Percentiles rank a stretch among this genome's conserved stretches.
Conservation (phyloP, 2,113 vertebrate genomes). For the Procavia capensis region DNA sequence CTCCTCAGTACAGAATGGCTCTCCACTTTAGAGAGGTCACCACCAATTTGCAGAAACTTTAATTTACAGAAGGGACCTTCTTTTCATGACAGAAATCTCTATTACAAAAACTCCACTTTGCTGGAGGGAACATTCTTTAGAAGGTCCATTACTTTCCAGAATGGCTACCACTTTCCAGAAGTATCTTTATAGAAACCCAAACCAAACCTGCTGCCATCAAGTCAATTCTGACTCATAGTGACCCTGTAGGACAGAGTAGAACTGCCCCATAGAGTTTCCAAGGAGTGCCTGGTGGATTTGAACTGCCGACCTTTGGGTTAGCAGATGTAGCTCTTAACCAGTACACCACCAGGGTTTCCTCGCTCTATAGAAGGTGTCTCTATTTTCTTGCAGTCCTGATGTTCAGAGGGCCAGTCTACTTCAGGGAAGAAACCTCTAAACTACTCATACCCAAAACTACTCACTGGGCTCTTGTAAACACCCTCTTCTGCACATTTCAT, state of each 20-base stretch:
- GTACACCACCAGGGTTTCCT: too few species aligned
- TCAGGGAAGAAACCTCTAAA: conserved; percentile 4
- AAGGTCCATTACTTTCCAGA: conserved; percentile 16
- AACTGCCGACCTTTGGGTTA: too few species aligned
- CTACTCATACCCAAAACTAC: not conserved
- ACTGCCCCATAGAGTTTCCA: too few species aligned
- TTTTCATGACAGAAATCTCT: conserved; percentile 9
- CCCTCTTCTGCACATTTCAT: not conserved
- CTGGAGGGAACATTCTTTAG: not conserved
- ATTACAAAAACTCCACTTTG: conserved; percentile 37
- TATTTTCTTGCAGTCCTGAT: conserved; percentile 7
- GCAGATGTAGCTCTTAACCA: too few species aligned
- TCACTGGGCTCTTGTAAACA: conserved; percentile 21
- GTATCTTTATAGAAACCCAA: too few species aligned
- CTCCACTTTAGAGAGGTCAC: conserved; percentile 19
- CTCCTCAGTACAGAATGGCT: not conserved
- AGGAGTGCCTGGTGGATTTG: too few species aligned
- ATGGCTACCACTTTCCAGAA: conserved; percentile 42
- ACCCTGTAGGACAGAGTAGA: too few species aligned
- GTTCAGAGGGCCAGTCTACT: conserved; percentile 15
- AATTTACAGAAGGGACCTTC: conserved; percentile 20
- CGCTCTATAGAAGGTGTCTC: not conserved
- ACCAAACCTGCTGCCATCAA: too few species aligned
- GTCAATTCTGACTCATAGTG: too few species aligned
- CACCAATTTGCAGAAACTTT: conserved; percentile 39